phyloP scores from a whole-genome alignment of 2,113 vertebrate genomes.

The Halcyon malimbica region DNA sequence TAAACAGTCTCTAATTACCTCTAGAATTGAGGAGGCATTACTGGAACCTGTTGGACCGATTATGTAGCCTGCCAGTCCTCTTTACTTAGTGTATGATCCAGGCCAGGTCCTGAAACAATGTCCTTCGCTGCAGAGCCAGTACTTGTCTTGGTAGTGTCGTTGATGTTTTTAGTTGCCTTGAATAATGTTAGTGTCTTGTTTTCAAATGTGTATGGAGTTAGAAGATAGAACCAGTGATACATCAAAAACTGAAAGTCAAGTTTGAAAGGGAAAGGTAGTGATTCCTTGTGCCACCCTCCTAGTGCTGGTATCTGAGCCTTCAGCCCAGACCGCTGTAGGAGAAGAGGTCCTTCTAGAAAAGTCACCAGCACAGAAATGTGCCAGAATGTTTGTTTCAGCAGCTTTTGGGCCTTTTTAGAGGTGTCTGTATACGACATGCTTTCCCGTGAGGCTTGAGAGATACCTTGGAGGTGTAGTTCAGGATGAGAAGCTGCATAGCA shows the following conservation, averaged over 20 bases:
- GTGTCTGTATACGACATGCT: background rate
- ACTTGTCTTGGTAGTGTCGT: background rate
- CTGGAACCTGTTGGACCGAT: background rate
- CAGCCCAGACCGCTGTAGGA: background rate
- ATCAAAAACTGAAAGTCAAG: background rate
- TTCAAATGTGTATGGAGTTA: background rate
- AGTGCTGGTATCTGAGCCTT: background rate
- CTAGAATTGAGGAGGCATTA: background rate
- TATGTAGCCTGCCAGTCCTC: fast-evolving
- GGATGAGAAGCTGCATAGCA: background rate
- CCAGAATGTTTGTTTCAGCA: background rate
- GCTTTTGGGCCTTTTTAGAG: background rate
- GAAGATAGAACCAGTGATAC: background rate
- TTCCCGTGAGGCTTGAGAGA: background rate
- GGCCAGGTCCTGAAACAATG: background rate
- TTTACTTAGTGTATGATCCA: background rate
- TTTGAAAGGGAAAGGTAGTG: background rate
- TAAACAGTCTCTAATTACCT: background rate
- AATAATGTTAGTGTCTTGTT: background rate
- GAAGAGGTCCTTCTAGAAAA: background rate
- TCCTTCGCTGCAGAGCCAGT: background rate
- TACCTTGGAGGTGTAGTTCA: background rate
- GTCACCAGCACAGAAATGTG: background rate
- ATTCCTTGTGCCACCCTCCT: background rate
- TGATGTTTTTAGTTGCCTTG: background rate